Base-by-base conservation (phyloP, 2,113 vertebrate species). In the Ranitomeya imitator region DNA sequence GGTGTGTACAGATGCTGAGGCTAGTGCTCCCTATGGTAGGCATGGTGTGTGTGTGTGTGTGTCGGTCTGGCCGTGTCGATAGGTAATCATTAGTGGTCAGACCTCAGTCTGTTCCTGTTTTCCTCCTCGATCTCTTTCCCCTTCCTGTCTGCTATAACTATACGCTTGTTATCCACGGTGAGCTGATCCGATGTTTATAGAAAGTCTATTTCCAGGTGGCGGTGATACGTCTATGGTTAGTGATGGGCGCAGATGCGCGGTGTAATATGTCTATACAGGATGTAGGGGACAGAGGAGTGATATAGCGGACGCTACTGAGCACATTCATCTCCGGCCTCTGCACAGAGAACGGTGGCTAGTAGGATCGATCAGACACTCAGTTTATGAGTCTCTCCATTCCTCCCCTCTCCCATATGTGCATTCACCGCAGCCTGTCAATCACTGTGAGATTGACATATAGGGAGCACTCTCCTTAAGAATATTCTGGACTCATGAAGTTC, bases 11-110 rank as follows among this genome's bases (percentile, higher is more conserved):
- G 23, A 26, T 71, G 71, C 37, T 11, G 55, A 7, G 31, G 10
- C 69, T 15, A 1, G 69, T 13, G 23, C 13, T 18, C 77, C 18
- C 60, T 51, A n/a, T 63, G 18, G 7, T 37, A 71, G 37, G 67
- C 14, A 63, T 16, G 37, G 54, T 23, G 13, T n/a, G 69, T 74
- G 57, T 54, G 71, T n/a, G n/a, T n/a, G n/a, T n/a, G n/a, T 60
- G 31, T 77, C 55, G 15, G 61, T 37, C 65, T 57, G 13, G 61
- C 51, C 69, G 74, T 60, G 61, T 55, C 16, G 19, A 67, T 16
- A 85, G 55, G 69, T 60, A 23, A 3, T 76, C 81, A 83, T 88
- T 84, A 89, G 88, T 89, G 88, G 81, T 85, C 52, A 83, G 54
- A 69, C 78, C 51, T 79, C 51, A 31, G 85, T 77, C 77, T 88